Conservation (phyloP, 2,113 vertebrate genomes). For the Microtus montanus region DNA sequence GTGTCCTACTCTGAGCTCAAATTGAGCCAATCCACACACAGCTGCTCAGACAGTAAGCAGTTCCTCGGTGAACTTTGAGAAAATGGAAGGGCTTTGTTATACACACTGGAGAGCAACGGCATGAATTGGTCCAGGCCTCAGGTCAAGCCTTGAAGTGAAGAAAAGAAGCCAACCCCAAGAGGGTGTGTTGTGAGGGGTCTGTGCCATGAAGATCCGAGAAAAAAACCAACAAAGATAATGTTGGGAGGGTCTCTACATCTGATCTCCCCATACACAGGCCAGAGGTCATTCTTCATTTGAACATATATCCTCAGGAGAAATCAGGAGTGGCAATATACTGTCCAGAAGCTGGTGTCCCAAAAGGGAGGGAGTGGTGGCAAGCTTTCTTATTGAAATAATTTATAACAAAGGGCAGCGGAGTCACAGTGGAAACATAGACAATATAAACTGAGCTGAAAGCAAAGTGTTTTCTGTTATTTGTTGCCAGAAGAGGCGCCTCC, state of each 20-base stretch:
- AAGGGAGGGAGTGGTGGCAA: not conserved
- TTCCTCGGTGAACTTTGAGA: not conserved
- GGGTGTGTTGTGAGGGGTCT: not conserved
- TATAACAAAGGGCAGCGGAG: not conserved
- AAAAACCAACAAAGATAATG: not conserved
- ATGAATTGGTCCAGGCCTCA: not conserved
- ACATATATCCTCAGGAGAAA: not conserved
- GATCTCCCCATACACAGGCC: not conserved
- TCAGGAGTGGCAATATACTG: too few relatives aligned
- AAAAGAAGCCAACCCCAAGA: accelerated
- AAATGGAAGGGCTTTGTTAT: not conserved
- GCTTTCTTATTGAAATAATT: not conserved
- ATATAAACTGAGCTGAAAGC: not conserved
- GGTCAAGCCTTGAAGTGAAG: not conserved
- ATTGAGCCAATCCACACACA: too few relatives aligned
- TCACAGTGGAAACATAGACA: not conserved
- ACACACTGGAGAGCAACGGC: not conserved
- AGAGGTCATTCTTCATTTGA: not conserved
- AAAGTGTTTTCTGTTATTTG: not conserved
- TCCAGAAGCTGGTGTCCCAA: not conserved
- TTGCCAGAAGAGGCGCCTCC: not conserved
- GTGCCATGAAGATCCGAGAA: not conserved
- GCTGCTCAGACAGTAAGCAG: not conserved
- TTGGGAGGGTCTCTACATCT: not conserved
- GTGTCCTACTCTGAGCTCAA: not conserved